Evolutionary conservation across 2,113 vertebrate species (phyloP).

Genomic region (Puffinus mauretanicus): DNA sequence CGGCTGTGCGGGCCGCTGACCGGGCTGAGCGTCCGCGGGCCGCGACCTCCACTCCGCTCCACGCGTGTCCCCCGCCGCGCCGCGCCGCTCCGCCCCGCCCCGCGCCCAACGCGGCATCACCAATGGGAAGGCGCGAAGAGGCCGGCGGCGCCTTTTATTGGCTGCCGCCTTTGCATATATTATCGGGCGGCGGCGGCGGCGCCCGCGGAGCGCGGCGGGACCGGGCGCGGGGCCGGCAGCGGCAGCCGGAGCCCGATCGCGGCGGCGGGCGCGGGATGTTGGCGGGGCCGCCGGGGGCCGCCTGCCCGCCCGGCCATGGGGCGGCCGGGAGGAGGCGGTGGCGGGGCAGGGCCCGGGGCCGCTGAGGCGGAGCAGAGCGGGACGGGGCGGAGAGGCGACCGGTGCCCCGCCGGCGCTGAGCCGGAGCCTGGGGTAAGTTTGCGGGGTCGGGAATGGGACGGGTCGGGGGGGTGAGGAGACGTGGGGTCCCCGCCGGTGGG

Average conservation of each 20-base stretch:
- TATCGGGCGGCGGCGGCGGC: neutral
- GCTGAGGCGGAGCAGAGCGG: neutral
- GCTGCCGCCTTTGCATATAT: slow-evolving; percentile 44
- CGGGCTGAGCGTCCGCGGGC: neutral
- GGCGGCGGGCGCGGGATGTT: too few species aligned
- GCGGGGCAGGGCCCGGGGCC: neutral
- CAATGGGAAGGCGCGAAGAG: slow-evolving; percentile 38
- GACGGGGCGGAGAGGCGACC: neutral
- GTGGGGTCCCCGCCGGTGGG: neutral
- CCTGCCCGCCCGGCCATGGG: too few species aligned
- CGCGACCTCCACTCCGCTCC: neutral
- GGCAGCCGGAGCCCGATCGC: neutral
- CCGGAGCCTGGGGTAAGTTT: neutral
- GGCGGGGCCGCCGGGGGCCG: too few species aligned
- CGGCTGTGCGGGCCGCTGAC: neutral
- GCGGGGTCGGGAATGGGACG: too few species aligned
- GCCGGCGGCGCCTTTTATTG: slow-evolving; percentile 37
- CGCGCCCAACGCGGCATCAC: neutral
- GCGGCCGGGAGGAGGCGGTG: too few species aligned
- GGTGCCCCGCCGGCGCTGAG: slow-evolving; percentile 31
- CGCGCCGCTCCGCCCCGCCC: neutral
- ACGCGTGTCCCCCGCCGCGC: neutral
- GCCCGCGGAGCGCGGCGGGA: neutral
- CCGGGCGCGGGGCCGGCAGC: too few species aligned
- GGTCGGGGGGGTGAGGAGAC: neutral